A percentile compares a stretch with the other conserved stretches of the same genome.
These are phyloP conservation scores for Malurus cyaneus DNA, from an alignment of 2,113 vertebrate species.

Conservation along the genomic window DNA sequence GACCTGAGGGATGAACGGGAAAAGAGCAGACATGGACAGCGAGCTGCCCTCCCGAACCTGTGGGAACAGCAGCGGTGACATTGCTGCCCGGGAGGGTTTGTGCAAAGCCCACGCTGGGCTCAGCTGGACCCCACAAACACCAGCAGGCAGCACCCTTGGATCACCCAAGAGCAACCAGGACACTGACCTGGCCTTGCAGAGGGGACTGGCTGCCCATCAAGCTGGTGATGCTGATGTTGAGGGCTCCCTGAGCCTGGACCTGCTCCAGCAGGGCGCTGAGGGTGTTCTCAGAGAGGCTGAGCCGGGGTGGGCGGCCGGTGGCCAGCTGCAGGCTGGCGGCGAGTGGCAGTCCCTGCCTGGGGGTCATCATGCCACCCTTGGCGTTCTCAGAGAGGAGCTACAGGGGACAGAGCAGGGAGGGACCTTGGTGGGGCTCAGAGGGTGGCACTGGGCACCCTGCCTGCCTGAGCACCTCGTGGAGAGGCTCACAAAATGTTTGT, in stretches of 20 bases:
- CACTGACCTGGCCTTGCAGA: not conserved
- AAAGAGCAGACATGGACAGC: not conserved
- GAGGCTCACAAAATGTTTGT: rapidly evolving
- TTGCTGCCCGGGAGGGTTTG: rapidly evolving
- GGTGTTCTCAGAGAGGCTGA: constrained; percentile 44
- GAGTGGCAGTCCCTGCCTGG: not conserved
- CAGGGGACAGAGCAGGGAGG: not conserved
- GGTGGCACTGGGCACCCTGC: not conserved
- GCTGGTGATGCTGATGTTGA: constrained; percentile 48
- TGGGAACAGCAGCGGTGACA: not conserved
- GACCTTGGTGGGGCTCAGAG: rapidly evolving
- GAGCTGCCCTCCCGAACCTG: not conserved
- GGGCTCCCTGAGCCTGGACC: not conserved
- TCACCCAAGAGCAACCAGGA: not conserved
- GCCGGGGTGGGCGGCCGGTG: not conserved
- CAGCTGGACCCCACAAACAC: not conserved
- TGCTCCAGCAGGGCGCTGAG: constrained; percentile 36
- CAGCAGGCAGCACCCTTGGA: not conserved
- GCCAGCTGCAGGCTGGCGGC: constrained; percentile 4
- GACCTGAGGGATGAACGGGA: constrained; percentile 45
- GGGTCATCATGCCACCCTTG: not conserved
- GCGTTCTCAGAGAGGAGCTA: not conserved
- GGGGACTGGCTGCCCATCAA: rapidly evolving
- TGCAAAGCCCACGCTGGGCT: not conserved
- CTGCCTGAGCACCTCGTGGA: rapidly evolving